Evolutionary conservation across 2,113 vertebrate species (phyloP).

Genomic region (Corythornis cristatus): DNA sequence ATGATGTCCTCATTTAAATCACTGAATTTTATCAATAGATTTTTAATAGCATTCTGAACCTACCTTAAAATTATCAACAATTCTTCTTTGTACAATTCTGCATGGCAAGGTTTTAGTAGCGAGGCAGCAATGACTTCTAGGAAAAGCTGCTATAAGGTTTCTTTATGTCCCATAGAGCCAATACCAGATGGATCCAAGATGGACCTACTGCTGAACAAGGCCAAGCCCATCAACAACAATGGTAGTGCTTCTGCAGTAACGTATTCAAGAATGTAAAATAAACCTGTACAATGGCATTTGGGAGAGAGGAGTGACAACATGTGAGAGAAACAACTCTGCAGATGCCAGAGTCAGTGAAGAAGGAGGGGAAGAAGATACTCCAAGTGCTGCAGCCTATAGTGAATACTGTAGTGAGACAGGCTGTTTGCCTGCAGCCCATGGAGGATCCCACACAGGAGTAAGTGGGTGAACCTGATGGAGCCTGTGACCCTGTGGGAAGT

Average conservation of each 20-base stretch:
- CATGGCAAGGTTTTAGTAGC: background rate
- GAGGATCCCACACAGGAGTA: too few species aligned
- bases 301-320: background rate
- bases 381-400: fast-evolving
- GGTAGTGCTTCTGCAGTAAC: background rate
- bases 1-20: background rate
- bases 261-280: too few species aligned
- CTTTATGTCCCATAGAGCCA: background rate
- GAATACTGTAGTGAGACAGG: background rate
- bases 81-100: background rate
- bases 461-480: background rate
- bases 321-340: background rate
- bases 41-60: background rate
- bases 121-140: background rate
- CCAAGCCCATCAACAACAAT: too few species aligned
- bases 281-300: background rate
- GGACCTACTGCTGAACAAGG: fast-evolving
- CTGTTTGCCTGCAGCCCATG: too few species aligned
- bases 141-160: background rate
- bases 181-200: fast-evolving
- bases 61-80: background rate
- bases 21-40: background rate
- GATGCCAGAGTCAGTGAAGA: too few species aligned
- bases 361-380: background rate
- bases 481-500: background rate